phyloP scores from a whole-genome alignment of 2,797 vertebrate species.

The Pogonophryne albipinna region DNA sequence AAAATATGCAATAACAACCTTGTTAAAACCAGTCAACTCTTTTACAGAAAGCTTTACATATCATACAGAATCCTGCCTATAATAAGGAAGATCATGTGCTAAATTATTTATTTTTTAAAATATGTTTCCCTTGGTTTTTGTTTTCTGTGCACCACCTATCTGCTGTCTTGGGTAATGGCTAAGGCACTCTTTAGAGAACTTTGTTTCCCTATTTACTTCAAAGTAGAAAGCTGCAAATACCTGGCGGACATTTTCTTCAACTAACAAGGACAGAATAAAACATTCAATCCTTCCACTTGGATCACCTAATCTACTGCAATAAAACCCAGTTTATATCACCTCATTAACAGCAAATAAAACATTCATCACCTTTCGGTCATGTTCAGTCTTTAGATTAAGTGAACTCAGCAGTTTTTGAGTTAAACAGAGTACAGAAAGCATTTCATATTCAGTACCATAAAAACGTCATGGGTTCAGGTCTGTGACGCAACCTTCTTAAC shows the following conservation, averaged over 20 bases:
- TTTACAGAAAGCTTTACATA: slow-evolving; percentile 11
- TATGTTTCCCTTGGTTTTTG: not conserved
- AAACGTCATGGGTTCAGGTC: slow-evolving; percentile 21
- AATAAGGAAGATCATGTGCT: slow-evolving; percentile 2
- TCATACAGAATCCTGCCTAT: not conserved
- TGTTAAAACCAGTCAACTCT: slow-evolving; percentile 82
- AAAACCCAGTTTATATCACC: slow-evolving; percentile 23
- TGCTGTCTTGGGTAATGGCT: slow-evolving; percentile 88
- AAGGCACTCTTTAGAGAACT: slow-evolving; percentile 92
- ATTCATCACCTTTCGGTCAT: slow-evolving; percentile 26
- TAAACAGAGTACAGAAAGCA: slow-evolving; percentile 29
- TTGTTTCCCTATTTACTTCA: slow-evolving; percentile 38
- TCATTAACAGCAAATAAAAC: slow-evolving; percentile 29
- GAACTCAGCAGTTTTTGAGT: slow-evolving; percentile 31
- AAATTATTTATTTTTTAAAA: slow-evolving; percentile 4
- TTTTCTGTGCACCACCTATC: slow-evolving; percentile 72
- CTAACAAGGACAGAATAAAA: slow-evolving; percentile 35
- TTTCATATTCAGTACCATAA: not conserved
- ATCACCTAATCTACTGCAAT: slow-evolving; percentile 35
- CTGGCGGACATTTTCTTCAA: slow-evolving; percentile 26
- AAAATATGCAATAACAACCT: slow-evolving; percentile 69
- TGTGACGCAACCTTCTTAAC: slow-evolving; percentile 18
- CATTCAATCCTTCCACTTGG: slow-evolving; percentile 36
- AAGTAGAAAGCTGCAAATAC: slow-evolving; percentile 45
- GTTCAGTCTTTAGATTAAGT: slow-evolving; percentile 29